Evolutionary conservation across 2,113 vertebrate genomes (phyloP).

Genomic region (Actenoides hombroni): DNA sequence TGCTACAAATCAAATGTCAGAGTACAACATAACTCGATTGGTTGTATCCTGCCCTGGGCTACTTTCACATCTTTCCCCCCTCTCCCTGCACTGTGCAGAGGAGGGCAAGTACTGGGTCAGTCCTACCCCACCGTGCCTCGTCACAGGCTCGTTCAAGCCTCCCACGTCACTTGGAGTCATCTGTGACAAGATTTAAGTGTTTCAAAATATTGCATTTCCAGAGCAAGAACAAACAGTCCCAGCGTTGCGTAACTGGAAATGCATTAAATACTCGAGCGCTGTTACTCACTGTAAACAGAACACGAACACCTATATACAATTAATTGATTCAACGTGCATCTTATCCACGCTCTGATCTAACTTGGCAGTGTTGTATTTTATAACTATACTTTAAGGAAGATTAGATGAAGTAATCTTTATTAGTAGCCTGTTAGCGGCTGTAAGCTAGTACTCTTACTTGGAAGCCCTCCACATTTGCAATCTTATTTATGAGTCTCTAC

Average conservation of each 20-base stretch:
- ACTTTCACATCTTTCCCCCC: not conserved
- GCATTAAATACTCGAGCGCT: conserved; percentile 44
- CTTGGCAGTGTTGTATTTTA: conserved; percentile 59
- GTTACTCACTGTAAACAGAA: conserved; percentile 54
- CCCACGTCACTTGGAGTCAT: conserved; percentile 40
- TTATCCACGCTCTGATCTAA: conserved; percentile 28
- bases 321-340: conserved; percentile 54
- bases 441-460: conserved; percentile 60
- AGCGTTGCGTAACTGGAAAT: conserved; percentile 22
- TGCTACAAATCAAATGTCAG: not conserved
- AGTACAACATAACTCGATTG: not conserved
- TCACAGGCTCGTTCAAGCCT: conserved; percentile 15
- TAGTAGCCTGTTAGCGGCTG: conserved; percentile 38
- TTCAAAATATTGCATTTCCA: conserved; percentile 66
- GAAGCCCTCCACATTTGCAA: conserved; percentile 42
- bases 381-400: conserved; percentile 53
- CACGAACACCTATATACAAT: conserved; percentile 55
- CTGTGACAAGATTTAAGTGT: conserved; percentile 65
- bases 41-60: not conserved
- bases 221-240: conserved; percentile 64
- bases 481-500: conserved; percentile 54
- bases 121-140: not conserved
- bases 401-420: conserved; percentile 66
- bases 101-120: not conserved
- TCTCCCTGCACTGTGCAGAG: accelerated